phyloP scores from a whole-genome alignment of 2,888 invertebrate species.

The Mythimna impura region DNA sequence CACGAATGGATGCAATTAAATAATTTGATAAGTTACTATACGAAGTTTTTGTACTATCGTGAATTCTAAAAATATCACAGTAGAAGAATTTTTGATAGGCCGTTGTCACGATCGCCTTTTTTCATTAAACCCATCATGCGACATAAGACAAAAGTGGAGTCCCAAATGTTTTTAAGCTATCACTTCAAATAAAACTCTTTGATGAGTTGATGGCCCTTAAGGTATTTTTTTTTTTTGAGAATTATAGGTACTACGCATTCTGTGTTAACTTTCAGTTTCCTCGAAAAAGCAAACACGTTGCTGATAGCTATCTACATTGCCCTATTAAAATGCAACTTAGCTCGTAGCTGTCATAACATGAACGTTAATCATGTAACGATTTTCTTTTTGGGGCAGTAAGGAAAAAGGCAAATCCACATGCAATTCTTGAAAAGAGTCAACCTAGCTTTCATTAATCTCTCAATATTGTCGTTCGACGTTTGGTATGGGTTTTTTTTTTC shows the following conservation, averaged over 20 bases:
- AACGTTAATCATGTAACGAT: no score
- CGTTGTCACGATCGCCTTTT: neutral
- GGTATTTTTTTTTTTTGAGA: neutral
- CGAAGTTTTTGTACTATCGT: neutral
- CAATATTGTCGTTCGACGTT: neutral
- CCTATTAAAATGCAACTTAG: neutral
- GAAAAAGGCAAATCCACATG: neutral
- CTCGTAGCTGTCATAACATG: neutral
- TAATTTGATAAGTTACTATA: neutral
- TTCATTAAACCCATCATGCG: neutral
- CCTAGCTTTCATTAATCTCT: neutral
- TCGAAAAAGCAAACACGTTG: neutral
- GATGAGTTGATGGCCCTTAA: neutral
- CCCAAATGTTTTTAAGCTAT: neutral
- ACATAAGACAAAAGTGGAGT: neutral
- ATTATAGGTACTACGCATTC: neutral
- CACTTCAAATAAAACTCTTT: neutral
- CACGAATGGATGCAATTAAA: constrained; percentile 25
- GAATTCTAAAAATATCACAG: neutral
- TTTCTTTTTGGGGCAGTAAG: neutral
- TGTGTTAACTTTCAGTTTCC: neutral
- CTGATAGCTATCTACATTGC: neutral
- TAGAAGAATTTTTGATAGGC: neutral
- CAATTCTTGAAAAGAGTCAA: neutral
- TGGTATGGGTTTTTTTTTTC: neutral